phyloP scores from a whole-genome alignment of 2,113 vertebrate species.

The Calcarius ornatus region DNA sequence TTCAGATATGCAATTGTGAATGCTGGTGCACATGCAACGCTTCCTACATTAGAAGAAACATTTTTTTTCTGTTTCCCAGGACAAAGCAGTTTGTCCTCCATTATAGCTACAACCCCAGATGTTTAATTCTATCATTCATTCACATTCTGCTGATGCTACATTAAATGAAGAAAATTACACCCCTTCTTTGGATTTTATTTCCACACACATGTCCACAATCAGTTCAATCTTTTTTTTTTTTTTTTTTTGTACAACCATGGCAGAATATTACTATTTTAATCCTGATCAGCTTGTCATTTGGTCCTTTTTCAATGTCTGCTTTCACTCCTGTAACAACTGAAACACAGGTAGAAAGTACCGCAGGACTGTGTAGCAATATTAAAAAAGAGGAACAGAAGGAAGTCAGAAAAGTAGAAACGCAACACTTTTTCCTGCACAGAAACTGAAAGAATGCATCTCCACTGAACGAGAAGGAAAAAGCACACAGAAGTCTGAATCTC shows the following conservation, averaged over 20 bases:
- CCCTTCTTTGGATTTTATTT: constrained; percentile 54
- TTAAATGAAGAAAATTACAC: constrained; percentile 17
- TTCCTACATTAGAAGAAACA: not conserved
- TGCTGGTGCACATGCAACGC: constrained; percentile 58
- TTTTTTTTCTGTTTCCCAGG: constrained; percentile 5
- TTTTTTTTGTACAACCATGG: not conserved
- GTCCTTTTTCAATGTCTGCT: constrained; percentile 46
- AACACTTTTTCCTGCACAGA: constrained; percentile 47
- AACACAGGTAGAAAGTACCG: constrained; percentile 40
- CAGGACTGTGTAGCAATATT: constrained; percentile 54
- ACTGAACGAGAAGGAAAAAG: constrained; percentile 53
- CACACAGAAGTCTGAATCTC: constrained; percentile 55
- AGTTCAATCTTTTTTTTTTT: not conserved
- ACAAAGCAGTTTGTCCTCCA: constrained; percentile 17
- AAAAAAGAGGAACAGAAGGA: constrained; percentile 58
- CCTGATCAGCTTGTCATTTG: constrained; percentile 52
- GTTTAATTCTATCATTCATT: constrained; percentile 46
- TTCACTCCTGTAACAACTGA: constrained; percentile 36
- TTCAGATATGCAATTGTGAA: constrained; percentile 30
- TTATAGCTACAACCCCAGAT: not conserved
- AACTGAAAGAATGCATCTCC: constrained; percentile 59
- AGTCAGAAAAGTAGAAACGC: constrained; percentile 52
- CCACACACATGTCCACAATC: not conserved
- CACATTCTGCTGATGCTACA: constrained; percentile 45
- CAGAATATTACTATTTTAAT: constrained; percentile 39